Base-by-base conservation (phyloP, 2,113 vertebrate species). In the Triplophysa rosa region DNA sequence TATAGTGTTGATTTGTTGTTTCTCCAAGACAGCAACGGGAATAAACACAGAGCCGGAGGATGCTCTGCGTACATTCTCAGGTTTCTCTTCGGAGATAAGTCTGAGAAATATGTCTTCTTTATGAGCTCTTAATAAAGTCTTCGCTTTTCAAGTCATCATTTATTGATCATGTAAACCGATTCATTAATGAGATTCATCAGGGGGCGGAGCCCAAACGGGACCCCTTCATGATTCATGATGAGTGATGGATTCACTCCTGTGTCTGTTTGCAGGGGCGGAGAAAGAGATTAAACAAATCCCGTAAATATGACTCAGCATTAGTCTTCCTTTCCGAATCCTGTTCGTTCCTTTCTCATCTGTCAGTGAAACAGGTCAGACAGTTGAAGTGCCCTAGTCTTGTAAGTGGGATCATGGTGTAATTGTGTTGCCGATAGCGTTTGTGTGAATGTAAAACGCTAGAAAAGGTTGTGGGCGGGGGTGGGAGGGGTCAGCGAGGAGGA, bases 321-420 rank as follows among this genome's bases (percentile, higher is more conserved):
- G 33, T 26, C 49, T 69, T 69, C 29, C 72, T 67, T 29, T 56
- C 69, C 65, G 59, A 42, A 67, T 58, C 70, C 67, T 86, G 66
- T 69, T 64, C 81, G 71, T 69, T 42, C 40, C 63, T 62, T 14
- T 63, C 61, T 64, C 29, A 29, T 71, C 40, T 49, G 42, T 62
- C 14, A 54, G 24, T 79, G 58, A 64, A 72, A 54, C 40, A 40
- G 78, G 59, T 65, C 67, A 70, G 59, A 26, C 59, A 12, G 14
- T 63, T 64, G 42, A 69, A 29, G 68, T 37, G 67, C 67, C 24
- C 33, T 68, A 68, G 65, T 59, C 54, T 79, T 16, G 11, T 49
- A 7, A 16, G 14, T 16, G 1, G 52, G 17, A 19, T 56, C 7
- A 5, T 8, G 17, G 19, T 56, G 26, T 37, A 24, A 33, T 24